A percentile compares a stretch with the other conserved stretches of the same genome.
Conservation (phyloP, 2,797 vertebrate species). For the Tamandua tetradactyla region DNA sequence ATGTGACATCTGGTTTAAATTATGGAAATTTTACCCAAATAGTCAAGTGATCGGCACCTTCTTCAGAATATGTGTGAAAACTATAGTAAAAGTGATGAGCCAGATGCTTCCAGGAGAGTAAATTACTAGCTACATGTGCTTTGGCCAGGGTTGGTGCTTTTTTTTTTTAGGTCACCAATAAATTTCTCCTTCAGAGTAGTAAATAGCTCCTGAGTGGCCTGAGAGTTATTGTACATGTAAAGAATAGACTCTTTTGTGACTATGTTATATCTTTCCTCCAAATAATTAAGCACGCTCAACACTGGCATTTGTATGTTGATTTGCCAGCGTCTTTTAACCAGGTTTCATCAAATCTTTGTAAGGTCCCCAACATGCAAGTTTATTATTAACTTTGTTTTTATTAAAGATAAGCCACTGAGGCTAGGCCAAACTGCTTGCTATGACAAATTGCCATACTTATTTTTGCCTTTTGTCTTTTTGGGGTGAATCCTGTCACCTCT, state of each 20-base stretch:
- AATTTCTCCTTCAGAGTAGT: not conserved
- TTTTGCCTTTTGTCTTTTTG: slow-evolving; percentile 46
- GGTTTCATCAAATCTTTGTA: slow-evolving; percentile 26
- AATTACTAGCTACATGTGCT: not conserved
- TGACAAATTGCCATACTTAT: not conserved
- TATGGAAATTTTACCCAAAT: slow-evolving; percentile 39
- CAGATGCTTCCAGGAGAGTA: slow-evolving; percentile 34
- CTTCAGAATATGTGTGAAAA: slow-evolving; percentile 47
- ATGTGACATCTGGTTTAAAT: slow-evolving; percentile 72
- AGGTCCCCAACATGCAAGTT: not conserved
- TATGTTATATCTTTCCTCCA: not conserved
- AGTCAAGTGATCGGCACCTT: slow-evolving; percentile 49
- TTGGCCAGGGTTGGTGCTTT: not conserved
- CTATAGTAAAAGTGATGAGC: slow-evolving; percentile 25
- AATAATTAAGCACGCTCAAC: slow-evolving; percentile 26
- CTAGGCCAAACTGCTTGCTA: not conserved
- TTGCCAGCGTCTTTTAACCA: slow-evolving; percentile 31
- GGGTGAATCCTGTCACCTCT: not conserved
- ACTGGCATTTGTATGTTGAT: not conserved
- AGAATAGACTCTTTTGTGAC: not conserved
- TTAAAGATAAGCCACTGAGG: slow-evolving; percentile 6
- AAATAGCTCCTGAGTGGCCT: not conserved
- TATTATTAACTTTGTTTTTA: not conserved
- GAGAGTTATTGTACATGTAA: not conserved
- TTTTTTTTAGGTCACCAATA: not conserved